Base-by-base conservation (phyloP, 2,888 invertebrate species). In the Nephrotoma appendiculata region DNA sequence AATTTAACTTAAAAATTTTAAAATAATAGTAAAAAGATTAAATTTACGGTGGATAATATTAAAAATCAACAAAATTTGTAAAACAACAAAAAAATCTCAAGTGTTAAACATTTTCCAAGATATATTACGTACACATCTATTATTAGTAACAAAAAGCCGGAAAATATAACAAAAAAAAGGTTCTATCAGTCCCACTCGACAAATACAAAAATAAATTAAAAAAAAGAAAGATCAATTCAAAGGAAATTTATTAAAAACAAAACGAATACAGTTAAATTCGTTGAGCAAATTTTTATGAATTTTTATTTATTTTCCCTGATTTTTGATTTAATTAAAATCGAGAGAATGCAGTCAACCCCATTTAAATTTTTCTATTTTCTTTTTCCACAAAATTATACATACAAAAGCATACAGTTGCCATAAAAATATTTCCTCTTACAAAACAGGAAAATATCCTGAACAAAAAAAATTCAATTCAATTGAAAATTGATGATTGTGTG, bases 11-110 rank as follows among this genome's bases (percentile, higher is more conserved):
- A 86, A 87, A 71, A 86, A 85, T 86, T 31, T 31, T 84, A 86
- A 83, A 87, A 85, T 83, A 83, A 86, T 86, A 86, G 43, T 85
- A 88, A 87, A 87, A 86, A 88, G 87, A 87, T 87, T 88, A 88
- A 88, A 87, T 87, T 57, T 42, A 71, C 71, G 57, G 71, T 86
- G 87, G 52, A 86, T 15, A 87, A 43, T 71, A 86, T 43, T 85
- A 42, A 86, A 86, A 86, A 45, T 11, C 44, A 86, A 31, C 41
- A 45, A 86, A 45, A 9, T 86, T 86, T 12, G 31, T 48, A 45
- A 86, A 45, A 45, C 31, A 43, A 85, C 44, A 48, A 45, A 48
- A 41, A 85, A 43, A 85, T 44, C 43, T 85, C 19, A 85, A 85
- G 19, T 42, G 85, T 85, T 85, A 85, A 31, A 71, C 71, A 71